phyloP scores from a whole-genome alignment of 2,113 vertebrate species.

The Sylvia atricapilla region DNA sequence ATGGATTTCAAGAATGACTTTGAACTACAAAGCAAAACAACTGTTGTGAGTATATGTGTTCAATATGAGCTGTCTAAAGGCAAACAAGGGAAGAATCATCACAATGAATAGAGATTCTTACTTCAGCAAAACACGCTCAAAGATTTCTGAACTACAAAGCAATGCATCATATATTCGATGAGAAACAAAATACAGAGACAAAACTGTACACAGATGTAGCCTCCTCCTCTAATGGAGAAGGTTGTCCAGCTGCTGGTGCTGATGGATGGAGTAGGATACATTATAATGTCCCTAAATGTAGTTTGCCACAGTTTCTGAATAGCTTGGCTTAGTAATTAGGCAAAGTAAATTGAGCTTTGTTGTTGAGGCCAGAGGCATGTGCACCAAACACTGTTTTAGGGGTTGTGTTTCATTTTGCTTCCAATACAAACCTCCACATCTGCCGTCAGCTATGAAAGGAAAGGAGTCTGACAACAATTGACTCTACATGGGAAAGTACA shows the following conservation, averaged over 20 bases:
- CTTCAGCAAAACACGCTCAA: neutral
- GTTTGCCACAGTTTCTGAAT: neutral
- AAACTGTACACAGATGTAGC: neutral
- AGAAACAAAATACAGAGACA: neutral
- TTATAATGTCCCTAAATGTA: neutral
- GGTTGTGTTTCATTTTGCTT: neutral
- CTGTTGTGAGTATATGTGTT: neutral
- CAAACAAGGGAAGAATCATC: neutral
- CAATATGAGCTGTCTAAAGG: neutral
- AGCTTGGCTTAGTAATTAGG: neutral
- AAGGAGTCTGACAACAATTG: neutral
- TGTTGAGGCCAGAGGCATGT: neutral
- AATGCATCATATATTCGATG: neutral
- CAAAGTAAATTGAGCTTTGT: neutral
- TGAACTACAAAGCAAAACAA: neutral
- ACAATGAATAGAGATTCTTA: neutral
- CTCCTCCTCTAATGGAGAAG: neutral
- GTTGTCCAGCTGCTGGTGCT: neutral
- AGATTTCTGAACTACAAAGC: neutral
- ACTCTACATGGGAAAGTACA: fast-evolving
- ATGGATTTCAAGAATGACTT: neutral
- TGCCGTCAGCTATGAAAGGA: neutral
- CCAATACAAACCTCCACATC: neutral
- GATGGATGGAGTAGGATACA: neutral
- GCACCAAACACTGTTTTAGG: neutral